Evolutionary conservation across 2,888 invertebrate genomes (phyloP).

Genomic region (Chironomus tentans): DNA sequence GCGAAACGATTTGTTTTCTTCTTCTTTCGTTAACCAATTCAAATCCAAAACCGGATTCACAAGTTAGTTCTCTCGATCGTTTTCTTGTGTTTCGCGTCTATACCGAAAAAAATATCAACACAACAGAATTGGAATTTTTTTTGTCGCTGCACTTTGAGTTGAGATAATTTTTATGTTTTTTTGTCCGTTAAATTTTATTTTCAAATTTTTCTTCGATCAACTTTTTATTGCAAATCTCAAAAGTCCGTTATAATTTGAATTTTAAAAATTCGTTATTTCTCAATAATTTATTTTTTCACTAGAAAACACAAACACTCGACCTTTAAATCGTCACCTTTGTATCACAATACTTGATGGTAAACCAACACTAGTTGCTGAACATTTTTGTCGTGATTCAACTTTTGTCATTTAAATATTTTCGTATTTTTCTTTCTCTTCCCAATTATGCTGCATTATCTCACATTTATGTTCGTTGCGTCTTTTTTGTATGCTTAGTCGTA

Average conservation of each 20-base stretch:
- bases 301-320: neutral
- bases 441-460: neutral
- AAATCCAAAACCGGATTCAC: slow-evolving; percentile 24
- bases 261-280: neutral
- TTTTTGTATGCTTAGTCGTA: too few species aligned
- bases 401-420: neutral
- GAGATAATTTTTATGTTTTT: too few species aligned
- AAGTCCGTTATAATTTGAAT: too few species aligned
- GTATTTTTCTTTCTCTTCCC: neutral
- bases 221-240: neutral
- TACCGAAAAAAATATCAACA: neutral
- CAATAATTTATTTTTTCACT: neutral
- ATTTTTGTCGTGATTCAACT: neutral
- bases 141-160: slow-evolving; percentile 15
- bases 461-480: too few species aligned
- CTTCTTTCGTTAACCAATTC: neutral
- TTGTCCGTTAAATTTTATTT: too few species aligned
- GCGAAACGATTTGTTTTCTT: neutral
- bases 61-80: slow-evolving; percentile 9
- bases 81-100: slow-evolving; percentile 14
- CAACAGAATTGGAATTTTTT: slow-evolving; percentile 14
- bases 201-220: too few species aligned
- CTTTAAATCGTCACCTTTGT: too few species aligned
- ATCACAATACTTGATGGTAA: too few species aligned
- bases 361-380: neutral